Evolutionary conservation across 1,140 invertebrate genomes (phyloP).

Genomic region (Paraescarpia echinospica): DNA sequence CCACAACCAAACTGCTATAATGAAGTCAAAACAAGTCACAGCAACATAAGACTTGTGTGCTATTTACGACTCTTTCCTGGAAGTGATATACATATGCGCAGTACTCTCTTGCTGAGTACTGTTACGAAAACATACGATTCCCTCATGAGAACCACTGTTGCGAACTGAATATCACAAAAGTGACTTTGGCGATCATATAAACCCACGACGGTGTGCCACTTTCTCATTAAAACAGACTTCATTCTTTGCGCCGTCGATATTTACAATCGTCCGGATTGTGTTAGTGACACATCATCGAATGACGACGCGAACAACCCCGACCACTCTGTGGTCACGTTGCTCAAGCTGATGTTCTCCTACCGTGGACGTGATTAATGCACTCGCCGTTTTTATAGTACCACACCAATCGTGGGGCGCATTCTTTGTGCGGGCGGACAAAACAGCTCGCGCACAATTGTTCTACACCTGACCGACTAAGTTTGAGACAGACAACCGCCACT

Average conservation of each 20-base stretch:
- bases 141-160: not conserved
- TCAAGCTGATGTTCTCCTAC: not conserved
- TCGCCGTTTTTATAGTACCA: not conserved
- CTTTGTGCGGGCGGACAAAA: not conserved
- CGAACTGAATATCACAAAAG: not conserved
- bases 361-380: not conserved
- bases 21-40: too few relatives aligned
- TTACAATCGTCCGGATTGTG: not conserved
- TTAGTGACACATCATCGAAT: not conserved
- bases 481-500: not conserved
- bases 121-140: not conserved
- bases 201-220: not conserved
- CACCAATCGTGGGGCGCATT: not conserved
- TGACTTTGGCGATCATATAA: not conserved
- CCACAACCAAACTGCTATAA: too few relatives aligned
- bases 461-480: not conserved
- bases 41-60: too few relatives aligned
- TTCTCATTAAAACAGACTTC: not conserved
- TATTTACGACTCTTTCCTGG: too few relatives aligned
- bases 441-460: not conserved
- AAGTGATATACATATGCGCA: too few relatives aligned
- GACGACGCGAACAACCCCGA: not conserved
- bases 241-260: not conserved
- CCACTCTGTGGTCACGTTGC: not conserved
- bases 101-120: too few relatives aligned